Percentiles rank a stretch among this genome's conserved stretches.
phyloP scores from a whole-genome alignment of 2,888 invertebrate genomes.

The Andrena fulva region DNA sequence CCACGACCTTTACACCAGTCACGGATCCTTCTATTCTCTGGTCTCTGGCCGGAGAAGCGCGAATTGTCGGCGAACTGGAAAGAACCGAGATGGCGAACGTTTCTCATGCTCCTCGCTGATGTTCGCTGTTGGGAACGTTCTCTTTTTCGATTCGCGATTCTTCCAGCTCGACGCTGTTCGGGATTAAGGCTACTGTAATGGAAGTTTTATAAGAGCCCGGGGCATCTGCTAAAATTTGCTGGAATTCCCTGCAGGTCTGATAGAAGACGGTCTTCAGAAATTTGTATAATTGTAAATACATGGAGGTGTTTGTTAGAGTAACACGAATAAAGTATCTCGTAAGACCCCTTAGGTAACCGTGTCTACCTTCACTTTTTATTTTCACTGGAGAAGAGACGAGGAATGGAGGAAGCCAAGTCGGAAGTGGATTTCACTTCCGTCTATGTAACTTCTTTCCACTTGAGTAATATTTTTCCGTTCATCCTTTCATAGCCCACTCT shows the following conservation, averaged over 20 bases:
- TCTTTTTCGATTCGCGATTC: neutral
- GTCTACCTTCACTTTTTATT: neutral
- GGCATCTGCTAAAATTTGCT: too few relatives aligned
- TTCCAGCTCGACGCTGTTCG: too few relatives aligned
- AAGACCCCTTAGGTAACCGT: neutral
- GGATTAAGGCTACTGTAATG: too few relatives aligned
- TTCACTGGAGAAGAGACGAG: neutral
- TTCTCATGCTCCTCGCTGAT: neutral
- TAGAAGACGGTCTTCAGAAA: too few relatives aligned
- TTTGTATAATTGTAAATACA: too few relatives aligned
- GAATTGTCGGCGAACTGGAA: constrained; percentile 6
- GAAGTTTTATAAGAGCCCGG: too few relatives aligned
- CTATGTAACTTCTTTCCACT: neutral
- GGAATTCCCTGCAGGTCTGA: too few relatives aligned
- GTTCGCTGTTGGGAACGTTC: neutral
- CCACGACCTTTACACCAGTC: constrained; percentile 47
- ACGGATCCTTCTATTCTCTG: constrained; percentile 54
- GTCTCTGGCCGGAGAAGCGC: constrained; percentile 35
- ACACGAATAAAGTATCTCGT: neutral
- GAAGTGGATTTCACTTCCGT: constrained; percentile 1
- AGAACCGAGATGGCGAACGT: neutral
- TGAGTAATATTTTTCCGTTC: neutral
- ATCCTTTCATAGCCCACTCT: neutral
- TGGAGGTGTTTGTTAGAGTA: neutral
- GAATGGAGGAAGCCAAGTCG: constrained; percentile 1